phyloP scores from a whole-genome alignment of 2,797 vertebrate species.

The Spatula clypeata region DNA sequence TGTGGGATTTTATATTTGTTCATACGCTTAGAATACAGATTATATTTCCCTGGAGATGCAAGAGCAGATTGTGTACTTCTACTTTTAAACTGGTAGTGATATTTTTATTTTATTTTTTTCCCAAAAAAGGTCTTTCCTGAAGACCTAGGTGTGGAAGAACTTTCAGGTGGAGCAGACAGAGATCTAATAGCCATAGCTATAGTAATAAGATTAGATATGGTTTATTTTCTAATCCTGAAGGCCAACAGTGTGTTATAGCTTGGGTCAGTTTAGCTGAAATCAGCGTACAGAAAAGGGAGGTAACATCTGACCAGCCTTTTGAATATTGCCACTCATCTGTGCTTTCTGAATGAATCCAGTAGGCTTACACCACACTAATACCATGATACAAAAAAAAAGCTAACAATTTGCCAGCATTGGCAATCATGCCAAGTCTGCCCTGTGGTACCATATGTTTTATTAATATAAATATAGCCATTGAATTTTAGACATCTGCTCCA shows the following conservation, averaged over 20 bases:
- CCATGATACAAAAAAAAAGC: background rate
- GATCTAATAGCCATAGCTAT: background rate
- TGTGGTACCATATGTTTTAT: background rate
- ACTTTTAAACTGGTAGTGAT: background rate
- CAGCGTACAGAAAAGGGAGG: background rate
- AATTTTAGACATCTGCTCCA: background rate
- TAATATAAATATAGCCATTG: background rate
- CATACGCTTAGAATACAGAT: background rate
- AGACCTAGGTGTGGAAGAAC: background rate
- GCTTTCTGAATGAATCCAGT: background rate
- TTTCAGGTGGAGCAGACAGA: background rate
- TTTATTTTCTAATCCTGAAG: background rate
- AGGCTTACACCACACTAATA: background rate
- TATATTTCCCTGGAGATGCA: background rate
- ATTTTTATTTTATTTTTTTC: background rate
- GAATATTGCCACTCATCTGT: background rate
- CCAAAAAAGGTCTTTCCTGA: background rate
- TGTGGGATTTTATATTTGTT: background rate
- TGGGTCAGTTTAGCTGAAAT: background rate
- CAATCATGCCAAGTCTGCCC: background rate
- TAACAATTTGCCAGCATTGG: rapidly evolving
- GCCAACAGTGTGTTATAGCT: background rate
- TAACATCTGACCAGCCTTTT: background rate
- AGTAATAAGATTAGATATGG: background rate
- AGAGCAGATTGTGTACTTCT: background rate